Percentiles rank a stretch among this genome's conserved stretches.
Conservation (phyloP, 2,797 vertebrate genomes). For the Vireo griseus region DNA sequence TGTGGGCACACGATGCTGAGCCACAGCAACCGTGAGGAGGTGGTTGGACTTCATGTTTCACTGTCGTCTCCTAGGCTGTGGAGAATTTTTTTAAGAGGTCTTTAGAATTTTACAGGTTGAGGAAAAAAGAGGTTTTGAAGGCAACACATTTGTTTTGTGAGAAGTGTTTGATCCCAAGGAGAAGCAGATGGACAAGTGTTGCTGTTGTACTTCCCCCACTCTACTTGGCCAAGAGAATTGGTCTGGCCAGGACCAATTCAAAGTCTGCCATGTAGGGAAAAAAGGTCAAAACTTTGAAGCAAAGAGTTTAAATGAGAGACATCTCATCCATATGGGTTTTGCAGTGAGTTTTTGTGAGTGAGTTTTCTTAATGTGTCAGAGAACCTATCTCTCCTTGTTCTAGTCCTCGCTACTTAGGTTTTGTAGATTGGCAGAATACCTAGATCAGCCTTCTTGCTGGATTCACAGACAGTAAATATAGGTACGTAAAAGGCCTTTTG, state of each 20-base stretch:
- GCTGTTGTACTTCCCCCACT: neutral
- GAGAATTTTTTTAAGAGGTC: neutral
- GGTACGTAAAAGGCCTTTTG: neutral
- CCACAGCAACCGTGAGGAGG: neutral
- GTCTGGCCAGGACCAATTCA: neutral
- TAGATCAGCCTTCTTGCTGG: neutral
- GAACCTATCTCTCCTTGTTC: neutral
- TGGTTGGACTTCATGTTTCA: neutral
- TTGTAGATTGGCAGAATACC: neutral
- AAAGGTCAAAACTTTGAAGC: neutral
- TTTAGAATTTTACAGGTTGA: neutral
- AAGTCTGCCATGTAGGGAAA: rapidly evolving
- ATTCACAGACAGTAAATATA: neutral
- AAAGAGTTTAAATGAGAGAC: neutral
- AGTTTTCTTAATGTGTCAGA: neutral
- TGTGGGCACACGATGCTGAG: neutral
- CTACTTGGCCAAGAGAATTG: neutral
- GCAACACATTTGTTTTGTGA: neutral
- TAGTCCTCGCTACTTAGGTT: neutral
- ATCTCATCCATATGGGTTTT: neutral
- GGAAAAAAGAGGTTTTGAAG: neutral
- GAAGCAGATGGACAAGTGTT: neutral
- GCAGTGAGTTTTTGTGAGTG: too few species aligned
- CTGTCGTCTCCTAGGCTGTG: neutral
- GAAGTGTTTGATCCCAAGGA: neutral